These are phyloP conservation scores for Athrips mouffetella DNA, from an alignment of 2,888 invertebrate species.

Conservation along the genomic window DNA sequence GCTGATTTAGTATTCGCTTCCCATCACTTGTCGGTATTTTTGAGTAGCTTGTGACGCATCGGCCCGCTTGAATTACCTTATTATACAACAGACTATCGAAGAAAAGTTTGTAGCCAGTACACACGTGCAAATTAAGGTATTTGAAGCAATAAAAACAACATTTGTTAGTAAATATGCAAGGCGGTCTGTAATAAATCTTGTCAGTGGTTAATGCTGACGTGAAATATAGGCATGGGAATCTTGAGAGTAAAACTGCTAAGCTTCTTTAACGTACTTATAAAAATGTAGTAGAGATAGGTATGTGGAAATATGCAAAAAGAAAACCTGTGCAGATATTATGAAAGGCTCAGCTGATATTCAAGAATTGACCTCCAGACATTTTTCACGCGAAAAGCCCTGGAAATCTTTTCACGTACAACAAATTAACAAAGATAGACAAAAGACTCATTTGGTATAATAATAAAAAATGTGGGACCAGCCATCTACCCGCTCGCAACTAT, in stretches of 20 bases:
- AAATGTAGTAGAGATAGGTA: too few species aligned
- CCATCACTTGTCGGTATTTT: conserved; percentile 19
- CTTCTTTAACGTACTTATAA: not conserved
- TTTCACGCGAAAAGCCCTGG: too few species aligned
- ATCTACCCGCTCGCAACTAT: too few species aligned
- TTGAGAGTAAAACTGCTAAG: not conserved
- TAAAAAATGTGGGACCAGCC: too few species aligned
- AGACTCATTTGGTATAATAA: too few species aligned
- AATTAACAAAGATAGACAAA: too few species aligned
- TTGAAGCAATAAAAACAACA: not conserved
- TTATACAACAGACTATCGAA: conserved; percentile 15
- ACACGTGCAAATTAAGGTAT: not conserved
- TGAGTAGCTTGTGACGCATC: conserved; percentile 24
- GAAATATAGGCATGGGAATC: conserved; percentile 2
- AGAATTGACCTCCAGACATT: too few species aligned
- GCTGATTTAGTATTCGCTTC: conserved; percentile 19
- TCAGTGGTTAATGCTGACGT: conserved; percentile 2
- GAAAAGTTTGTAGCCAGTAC: conserved; percentile 13
- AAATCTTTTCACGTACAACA: too few species aligned
- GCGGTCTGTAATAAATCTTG: not conserved
- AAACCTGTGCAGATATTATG: too few species aligned
- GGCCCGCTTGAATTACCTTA: conserved; percentile 20
- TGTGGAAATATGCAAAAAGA: too few species aligned
- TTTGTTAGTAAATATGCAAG: not conserved
- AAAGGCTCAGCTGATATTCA: too few species aligned